Evolutionary conservation across 1,140 invertebrate species (phyloP), one percentile per base, ranked within the genome.

Genomic region (Aphidius ervi): DNA sequence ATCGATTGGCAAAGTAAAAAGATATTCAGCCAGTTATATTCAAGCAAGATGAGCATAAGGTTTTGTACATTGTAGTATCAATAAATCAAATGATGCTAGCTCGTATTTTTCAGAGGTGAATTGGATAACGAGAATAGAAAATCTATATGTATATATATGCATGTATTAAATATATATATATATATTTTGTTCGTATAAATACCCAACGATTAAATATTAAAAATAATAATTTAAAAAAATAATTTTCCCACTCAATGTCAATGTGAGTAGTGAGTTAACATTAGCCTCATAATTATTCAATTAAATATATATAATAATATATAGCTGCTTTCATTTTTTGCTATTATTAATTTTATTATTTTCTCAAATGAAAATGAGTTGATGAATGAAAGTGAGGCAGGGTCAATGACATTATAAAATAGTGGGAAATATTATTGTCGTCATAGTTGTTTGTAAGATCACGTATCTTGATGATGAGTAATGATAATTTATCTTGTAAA

Each of bases 401-500:
- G 49, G 49, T 52, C 49, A 52, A 52, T 52, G 49, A 52, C 49
- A 49, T 20, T 49, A 41, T n/a, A 20, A 43, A 23, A 8, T 37
- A 9, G 3, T 52, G 23, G 6, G 3, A 3, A 52, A 37, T 10
- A 43, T 43, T 43, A 43, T 49, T 43, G 52, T 23, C 39, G 23
- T 31, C 23, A 31, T 31, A 31, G 23, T 31, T 31, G 23, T 31
- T 31, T 31, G 23, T 31, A 31, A 31, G 2, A 31, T 37, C 58
- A 48, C 58, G 50, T 57, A 56, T 53, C 56, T 66, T 58, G 59
- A 61, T 63, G 59, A 59, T 66, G 64, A 65, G 61, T 65, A 65
- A 65, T 63, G 64, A 66, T 66, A 66, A 66, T 63, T 62, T 10
- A 52, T 10, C 9, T 37, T 55, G 59, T 66, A 66, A 66, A 31